Evolutionary conservation across 2,888 invertebrate species (phyloP).

Genomic region (Hartigia nigra): DNA sequence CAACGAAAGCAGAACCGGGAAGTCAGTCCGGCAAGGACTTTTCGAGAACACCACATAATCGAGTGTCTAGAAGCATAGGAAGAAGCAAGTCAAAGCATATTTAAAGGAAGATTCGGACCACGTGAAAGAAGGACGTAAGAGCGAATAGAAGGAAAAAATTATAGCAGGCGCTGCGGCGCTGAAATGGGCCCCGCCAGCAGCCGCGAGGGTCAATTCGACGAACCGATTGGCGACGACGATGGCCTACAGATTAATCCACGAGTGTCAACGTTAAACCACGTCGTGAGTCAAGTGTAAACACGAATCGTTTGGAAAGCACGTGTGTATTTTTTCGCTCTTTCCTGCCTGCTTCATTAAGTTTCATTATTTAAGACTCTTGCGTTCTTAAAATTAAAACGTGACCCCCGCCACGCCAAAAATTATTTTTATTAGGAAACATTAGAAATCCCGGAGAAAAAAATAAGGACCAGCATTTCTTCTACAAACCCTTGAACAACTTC

Average conservation of each 20-base stretch:
- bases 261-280: conserved; percentile 39
- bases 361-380: neutral
- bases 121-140: neutral
- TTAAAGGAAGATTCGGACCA: neutral
- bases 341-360: neutral
- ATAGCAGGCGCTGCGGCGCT: conserved; percentile 34
- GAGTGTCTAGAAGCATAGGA: neutral
- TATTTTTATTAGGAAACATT: neutral
- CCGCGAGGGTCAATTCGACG: conserved; percentile 58
- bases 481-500: no score
- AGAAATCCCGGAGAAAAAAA: neutral
- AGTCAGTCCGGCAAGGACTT: neutral
- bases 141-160: conserved; percentile 1
- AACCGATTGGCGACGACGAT: conserved; percentile 59
- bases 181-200: conserved; percentile 62
- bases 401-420: neutral
- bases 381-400: neutral
- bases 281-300: conserved; percentile 43
- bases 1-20: neutral
- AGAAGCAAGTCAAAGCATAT: no score
- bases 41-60: neutral
- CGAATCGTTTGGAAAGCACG: neutral
- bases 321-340: neutral
- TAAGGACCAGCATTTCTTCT: neutral
- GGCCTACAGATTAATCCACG: conserved; percentile 59